Conservation (phyloP, 2,888 invertebrate species). For the Thymelicus acteon region DNA sequence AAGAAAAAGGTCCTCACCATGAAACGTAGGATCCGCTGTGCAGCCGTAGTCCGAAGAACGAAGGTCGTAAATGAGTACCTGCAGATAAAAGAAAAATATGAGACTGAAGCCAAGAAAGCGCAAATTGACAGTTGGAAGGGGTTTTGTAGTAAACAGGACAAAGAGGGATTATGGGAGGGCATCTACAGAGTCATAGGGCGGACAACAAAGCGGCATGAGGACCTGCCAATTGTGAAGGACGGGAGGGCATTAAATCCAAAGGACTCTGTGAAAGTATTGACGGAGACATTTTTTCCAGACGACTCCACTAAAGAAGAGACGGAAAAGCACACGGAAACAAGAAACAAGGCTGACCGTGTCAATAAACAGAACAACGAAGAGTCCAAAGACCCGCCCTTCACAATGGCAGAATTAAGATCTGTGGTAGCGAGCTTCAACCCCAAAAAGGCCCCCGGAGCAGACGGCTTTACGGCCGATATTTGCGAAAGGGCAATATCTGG, state of each 20-base stretch:
- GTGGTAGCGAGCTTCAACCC: neutral
- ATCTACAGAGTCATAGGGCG: neutral
- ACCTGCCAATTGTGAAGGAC: neutral
- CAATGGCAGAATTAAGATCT: neutral
- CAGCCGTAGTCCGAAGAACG: too few species aligned
- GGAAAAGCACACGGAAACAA: accelerated
- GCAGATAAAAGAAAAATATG: too few species aligned
- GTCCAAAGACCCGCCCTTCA: neutral
- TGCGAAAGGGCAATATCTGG: neutral
- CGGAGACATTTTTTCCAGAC: neutral
- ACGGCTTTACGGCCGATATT: neutral
- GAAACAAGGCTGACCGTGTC: neutral
- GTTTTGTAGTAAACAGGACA: neutral
- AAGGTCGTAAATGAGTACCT: too few species aligned
- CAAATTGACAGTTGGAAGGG: too few species aligned
- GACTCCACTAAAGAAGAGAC: neutral
- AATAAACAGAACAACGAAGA: neutral
- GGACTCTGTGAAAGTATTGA: neutral
- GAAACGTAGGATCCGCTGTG: too few species aligned
- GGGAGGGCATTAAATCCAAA: accelerated
- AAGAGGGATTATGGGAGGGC: neutral
- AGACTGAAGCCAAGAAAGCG: too few species aligned
- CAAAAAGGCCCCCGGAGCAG: neutral
- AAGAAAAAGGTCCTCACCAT: too few species aligned
- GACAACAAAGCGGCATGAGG: neutral